Evolutionary conservation across 2,113 vertebrate genomes (phyloP), one percentile per base, ranked within the genome.

Genomic region (Prunella himalayana): DNA sequence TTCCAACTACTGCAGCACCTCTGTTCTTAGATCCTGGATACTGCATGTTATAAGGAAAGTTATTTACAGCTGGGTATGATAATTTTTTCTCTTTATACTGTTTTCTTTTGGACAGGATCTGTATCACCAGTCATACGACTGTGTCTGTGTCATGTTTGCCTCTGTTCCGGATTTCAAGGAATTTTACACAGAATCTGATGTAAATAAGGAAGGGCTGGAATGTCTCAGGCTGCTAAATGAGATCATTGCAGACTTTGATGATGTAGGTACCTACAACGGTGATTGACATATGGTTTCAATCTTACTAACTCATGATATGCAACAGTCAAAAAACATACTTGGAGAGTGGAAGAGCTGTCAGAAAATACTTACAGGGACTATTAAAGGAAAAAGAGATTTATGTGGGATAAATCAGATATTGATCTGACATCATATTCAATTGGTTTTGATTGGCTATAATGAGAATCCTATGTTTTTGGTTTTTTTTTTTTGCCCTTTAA

Each of bases 131-230:
- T 99, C 99, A 24, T 99, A 99, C 3, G 99, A 99, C 94, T 98
- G 99, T 13, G 99, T 99, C 90, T 99, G 99, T 47, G 99, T 99
- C 95, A 99, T 99, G 99, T 99, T 99, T 73, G 99, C 99, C 95
- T 99, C 99, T 39, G 99, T 99, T 87, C 99, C 99, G 7, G 99
- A 99, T 97, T 99, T 99, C 98, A 99, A 99, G 96, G 99, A 99
- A 94, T 99, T 99, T 96, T 99, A 99, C 97, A 99, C 99, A 2
- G 99, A 99, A 91, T 99, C 99, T 15, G 99, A 99, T 35, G 99
- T 99, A 90, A 99, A 99, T 98, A 99, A 99, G 96, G 99, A 99
- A 94, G 99, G 99, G 37, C 95, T 99, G 82, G 99, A 99, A 95
- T 99, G 99, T 94, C 98, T 99, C 65, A 97, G 99, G 92, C 99